Evolutionary conservation across 2,113 vertebrate genomes (phyloP), one percentile per base, ranked within the genome.

Genomic region (Lipophrys pholis): DNA sequence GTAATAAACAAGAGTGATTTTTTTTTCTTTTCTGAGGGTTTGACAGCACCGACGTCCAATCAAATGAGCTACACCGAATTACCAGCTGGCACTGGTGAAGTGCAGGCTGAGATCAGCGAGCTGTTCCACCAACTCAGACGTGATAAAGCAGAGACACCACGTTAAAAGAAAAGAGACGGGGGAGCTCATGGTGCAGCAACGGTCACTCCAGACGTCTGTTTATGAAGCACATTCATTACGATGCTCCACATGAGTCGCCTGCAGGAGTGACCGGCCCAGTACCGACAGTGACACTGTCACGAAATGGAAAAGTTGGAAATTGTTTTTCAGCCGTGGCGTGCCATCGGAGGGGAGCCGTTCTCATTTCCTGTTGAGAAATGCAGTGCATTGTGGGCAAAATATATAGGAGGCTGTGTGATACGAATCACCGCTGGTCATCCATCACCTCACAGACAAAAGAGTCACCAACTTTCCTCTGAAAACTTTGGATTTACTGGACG

Each of bases 81-180:
- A 95, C 95, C 93, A 91, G 89, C 89, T 90, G 93, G 94, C 94
- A 92, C 92, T 90, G 90, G 91, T 83, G 91, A 94, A 93, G 88
- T 91, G 92, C 92, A 94, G 94, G 94, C 93, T 94, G 93, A 91
- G 90, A 95, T 95, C 93, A 95, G 94, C 87, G 89, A 0, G 55
- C 90, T 82, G 51, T 84, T 89, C 86, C 89, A 91, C 94, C 92
- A 93, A 95, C 43, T 94, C 93, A 92, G 21, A 88, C 85, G 88
- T 93, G 94, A 95, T 94, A 92, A 94, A 94, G 93, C 91, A 94
- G 92, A 89, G 93, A 91, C 90, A n/a, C n/a, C n/a, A n/a, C n/a
- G n/a, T 91, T 93, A 5, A 11, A 58, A 7, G 21, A 10, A 15
- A 39, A 14, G 9, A 10, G 17, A 5, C 12, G 8, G 5, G 50